Percentiles rank a stretch among this genome's conserved stretches.
Evolutionary conservation across 2,113 vertebrate species (phyloP).

Genomic region (Neodon shergylaensis): DNA sequence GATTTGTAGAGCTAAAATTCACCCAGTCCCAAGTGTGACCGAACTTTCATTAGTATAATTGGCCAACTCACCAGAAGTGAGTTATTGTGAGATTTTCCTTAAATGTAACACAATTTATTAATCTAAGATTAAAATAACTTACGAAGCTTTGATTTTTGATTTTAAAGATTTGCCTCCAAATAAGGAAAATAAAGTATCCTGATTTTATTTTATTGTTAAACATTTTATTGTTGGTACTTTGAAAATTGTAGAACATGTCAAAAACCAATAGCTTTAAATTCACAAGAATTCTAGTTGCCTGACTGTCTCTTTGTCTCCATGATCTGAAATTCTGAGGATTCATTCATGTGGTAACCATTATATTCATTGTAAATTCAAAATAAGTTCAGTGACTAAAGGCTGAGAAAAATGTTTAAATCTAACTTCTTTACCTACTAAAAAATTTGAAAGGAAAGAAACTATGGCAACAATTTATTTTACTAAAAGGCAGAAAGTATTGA

Average conservation of each 20-base stretch:
- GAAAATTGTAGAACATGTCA: conserved; percentile 2
- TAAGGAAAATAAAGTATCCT: not conserved
- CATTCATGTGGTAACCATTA: not conserved
- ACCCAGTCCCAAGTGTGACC: not conserved
- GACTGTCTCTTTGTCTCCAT: not conserved
- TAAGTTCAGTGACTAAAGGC: not conserved
- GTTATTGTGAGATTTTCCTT: not conserved
- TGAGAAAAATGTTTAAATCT: not conserved
- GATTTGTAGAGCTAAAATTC: not conserved
- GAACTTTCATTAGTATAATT: conserved; percentile 27
- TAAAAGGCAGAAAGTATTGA: not conserved
- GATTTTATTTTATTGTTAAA: not conserved
- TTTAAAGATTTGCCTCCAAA: not conserved
- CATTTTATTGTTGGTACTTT: conserved; percentile 7
- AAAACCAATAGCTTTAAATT: not conserved
- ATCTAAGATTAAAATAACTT: conserved; percentile 25
- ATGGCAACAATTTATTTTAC: not conserved
- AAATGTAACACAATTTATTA: not conserved
- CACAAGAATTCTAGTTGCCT: not conserved
- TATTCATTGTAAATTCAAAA: not conserved
- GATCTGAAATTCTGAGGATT: not conserved
- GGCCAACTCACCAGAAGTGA: not conserved
- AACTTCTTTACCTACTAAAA: not conserved
- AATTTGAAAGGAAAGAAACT: not conserved
- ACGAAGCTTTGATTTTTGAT: not conserved